Evolutionary conservation across 2,797 vertebrate genomes (phyloP), one percentile per base, ranked within the genome.

Genomic region (Dryobates pubescens): DNA sequence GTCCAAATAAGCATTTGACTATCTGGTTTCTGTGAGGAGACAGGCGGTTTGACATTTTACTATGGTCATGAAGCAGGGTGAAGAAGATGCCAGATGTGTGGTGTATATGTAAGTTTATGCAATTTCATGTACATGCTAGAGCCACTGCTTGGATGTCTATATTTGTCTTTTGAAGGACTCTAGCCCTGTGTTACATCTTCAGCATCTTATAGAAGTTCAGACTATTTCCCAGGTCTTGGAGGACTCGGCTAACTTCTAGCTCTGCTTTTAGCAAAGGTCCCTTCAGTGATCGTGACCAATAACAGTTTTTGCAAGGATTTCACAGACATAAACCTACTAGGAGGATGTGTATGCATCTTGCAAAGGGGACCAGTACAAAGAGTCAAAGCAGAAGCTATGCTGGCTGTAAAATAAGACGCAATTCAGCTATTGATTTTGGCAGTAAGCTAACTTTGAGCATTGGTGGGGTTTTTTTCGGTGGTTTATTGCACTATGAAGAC

Each of bases 321-420:
- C 64, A 73, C 36, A 73, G 53, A 15, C 22, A 13, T 56, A 30
- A 69, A 51, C 7, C 9, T 69, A 1, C 61, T 51, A 36, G 45
- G 18, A 84, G 34, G 15, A n/a, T 2, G 1, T 0, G 1, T 10
- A 20, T 10, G 2, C 13, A 23, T 23, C 57, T 79, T 41, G 13
- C 54, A 78, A 2, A 5, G 26, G 9, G 27, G 45, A 83, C 13
- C 69, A 64, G 15, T 29, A 36, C 15, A 70, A 65, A 58, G 34
- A 10, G 38, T 57, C 22, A 43, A 61, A 88, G 49, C 17, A 86
- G 62, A 82, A 73, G 7, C 10, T 34, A 14, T 74, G 16, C 19
- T 77, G 54, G 26, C 34, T 61, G 49, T 68, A 54, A 89, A 92
- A 81, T 61, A 54, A 91, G 58, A 54, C 89, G 18, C n/a, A 38